Conservation (phyloP, 2,113 vertebrate genomes). For the Corythaeola cristata region DNA sequence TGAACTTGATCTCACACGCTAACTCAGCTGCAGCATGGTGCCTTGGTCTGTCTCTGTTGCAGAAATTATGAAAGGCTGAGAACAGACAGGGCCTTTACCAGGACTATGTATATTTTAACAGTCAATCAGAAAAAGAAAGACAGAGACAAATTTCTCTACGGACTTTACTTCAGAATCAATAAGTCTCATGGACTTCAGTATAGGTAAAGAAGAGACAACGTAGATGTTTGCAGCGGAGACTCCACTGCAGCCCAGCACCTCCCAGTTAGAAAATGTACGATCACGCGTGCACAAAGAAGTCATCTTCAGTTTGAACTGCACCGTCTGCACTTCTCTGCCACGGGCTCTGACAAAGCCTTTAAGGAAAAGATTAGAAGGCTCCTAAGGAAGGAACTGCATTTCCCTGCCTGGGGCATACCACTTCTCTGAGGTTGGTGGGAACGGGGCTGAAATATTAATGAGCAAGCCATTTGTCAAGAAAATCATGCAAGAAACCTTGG, state of each 20-base stretch:
- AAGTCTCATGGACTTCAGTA: not conserved
- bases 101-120: not conserved
- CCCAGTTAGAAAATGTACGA: not conserved
- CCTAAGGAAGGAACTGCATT: conserved; percentile 50
- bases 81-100: not conserved
- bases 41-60: not conserved
- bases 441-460: conserved; percentile 65
- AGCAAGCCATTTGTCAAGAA: conserved; percentile 66
- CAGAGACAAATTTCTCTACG: not conserved
- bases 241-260: not conserved
- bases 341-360: conserved; percentile 40
- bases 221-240: not conserved
- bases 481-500: conserved; percentile 64
- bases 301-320: not conserved
- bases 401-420: conserved; percentile 57
- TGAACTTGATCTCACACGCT: not conserved
- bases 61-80: not conserved
- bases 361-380: conserved; percentile 54
- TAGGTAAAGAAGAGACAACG: not conserved
- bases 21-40: not conserved
- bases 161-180: conserved; percentile 3
- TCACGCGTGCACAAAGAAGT: not conserved
- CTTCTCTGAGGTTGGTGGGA: conserved; percentile 54
- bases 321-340: conserved; percentile 46
- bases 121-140: not conserved